These are phyloP conservation scores for Pedicia rivosa DNA, from an alignment of 2,888 invertebrate species.

Conservation along the genomic window DNA sequence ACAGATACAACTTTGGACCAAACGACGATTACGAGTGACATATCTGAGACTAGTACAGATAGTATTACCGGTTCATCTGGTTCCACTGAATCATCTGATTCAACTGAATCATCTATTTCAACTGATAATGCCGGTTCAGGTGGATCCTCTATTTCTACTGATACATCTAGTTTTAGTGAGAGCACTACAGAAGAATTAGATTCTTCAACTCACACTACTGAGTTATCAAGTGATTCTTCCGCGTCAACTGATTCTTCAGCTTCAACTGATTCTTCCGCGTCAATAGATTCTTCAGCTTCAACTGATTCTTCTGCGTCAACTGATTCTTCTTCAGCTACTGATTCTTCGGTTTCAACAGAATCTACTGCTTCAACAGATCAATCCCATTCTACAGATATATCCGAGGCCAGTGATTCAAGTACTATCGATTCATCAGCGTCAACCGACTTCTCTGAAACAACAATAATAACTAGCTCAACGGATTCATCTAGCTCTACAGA, in stretches of 20 bases:
- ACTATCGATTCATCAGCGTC: constrained; percentile 13
- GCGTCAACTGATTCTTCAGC: constrained; percentile 12
- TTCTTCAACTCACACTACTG: constrained; percentile 1
- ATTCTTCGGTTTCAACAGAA: constrained; percentile 12
- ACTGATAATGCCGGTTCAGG: too few species aligned
- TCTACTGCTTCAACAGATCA: constrained; percentile 15
- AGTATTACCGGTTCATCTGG: constrained; percentile 8
- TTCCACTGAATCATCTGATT: constrained; percentile 4
- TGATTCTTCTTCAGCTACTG: constrained; percentile 11
- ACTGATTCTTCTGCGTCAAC: constrained; percentile 10
- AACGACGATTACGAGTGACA: too few species aligned
- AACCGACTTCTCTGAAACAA: constrained; percentile 12
- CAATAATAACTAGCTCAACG: background rate
- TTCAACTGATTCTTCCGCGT: constrained; percentile 16
- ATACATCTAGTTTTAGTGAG: constrained; percentile 8
- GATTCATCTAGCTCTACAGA: background rate
- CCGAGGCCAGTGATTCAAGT: constrained; percentile 12
- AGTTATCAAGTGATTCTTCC: constrained; percentile 12
- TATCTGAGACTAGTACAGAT: background rate
- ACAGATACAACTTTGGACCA: too few species aligned
- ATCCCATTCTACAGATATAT: constrained; percentile 12
- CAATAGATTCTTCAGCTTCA: constrained; percentile 10
- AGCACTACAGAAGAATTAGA: constrained; percentile 6
- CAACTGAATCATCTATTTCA: constrained; percentile 6
- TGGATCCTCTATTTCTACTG: constrained; percentile 7